A percentile compares a stretch with the other conserved stretches of the same genome.
These are phyloP conservation scores for Drosophila elegans DNA, from an alignment of 1,140 invertebrate species.

Conservation along the genomic window DNA sequence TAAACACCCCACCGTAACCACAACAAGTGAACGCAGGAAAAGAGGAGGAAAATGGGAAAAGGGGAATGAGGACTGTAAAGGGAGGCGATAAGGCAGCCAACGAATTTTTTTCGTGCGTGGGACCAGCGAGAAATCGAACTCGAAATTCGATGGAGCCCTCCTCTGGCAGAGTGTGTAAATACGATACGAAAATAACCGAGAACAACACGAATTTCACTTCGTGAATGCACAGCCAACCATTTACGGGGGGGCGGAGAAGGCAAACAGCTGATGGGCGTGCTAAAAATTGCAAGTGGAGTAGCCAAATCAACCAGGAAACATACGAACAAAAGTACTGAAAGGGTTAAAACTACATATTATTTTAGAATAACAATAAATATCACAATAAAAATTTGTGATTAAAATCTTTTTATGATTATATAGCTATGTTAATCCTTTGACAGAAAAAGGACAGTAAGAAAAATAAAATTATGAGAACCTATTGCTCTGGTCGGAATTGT, in stretches of 20 bases:
- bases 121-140: constrained; percentile 24
- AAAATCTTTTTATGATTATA: not conserved
- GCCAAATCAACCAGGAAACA: constrained; percentile 16
- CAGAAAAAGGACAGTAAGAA: too few relatives aligned
- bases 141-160: constrained; percentile 16
- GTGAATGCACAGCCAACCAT: constrained; percentile 20
- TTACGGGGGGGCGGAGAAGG: constrained; percentile 2
- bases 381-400: too few relatives aligned
- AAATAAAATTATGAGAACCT: not conserved
- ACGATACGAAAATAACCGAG: constrained; percentile 10
- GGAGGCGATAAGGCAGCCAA: constrained; percentile 8
- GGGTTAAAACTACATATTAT: too few relatives aligned
- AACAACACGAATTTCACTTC: constrained; percentile 14
- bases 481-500: constrained; percentile 1
- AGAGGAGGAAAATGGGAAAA: not conserved
- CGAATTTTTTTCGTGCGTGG: constrained; percentile 31
- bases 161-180: not conserved
- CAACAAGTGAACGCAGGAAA: constrained; percentile 52
- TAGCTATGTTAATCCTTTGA: too few relatives aligned
- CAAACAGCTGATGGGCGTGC: constrained; percentile 29
- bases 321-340: not conserved
- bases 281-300: constrained; percentile 19
- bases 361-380: too few relatives aligned
- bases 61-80: not conserved
- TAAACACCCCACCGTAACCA: constrained; percentile 61